Evolutionary conservation across 2,113 vertebrate genomes (phyloP).

Genomic region (Natator depressus): DNA sequence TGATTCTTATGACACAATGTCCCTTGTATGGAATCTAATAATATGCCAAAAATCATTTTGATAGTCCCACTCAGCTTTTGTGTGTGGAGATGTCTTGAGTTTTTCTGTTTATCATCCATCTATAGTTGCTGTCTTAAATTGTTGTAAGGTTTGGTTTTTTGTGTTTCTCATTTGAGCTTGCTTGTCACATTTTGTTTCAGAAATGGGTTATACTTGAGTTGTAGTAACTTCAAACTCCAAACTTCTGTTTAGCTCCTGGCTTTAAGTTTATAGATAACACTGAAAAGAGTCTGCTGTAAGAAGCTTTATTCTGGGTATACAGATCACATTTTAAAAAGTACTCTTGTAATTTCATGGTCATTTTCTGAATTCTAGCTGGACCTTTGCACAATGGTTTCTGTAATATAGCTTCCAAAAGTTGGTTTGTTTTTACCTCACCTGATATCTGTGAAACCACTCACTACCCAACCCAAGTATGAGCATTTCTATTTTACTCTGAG

Average conservation of each 20-base stretch:
- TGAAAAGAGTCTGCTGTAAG: fast-evolving
- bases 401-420: not conserved
- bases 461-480: not conserved
- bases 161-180: not conserved
- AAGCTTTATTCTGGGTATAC: not conserved
- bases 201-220: not conserved
- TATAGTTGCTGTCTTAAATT: not conserved
- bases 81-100: fast-evolving
- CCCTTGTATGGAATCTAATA: not conserved
- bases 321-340: not conserved
- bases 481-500: not conserved
- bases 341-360: not conserved
- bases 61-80: not conserved
- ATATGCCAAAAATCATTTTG: not conserved
- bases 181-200: not conserved
- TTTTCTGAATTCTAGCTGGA: not conserved
- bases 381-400: not conserved
- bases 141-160: not conserved
- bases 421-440: not conserved
- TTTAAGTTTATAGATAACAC: not conserved
- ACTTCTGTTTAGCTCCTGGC: not conserved
- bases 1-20: not conserved
- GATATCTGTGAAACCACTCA: not conserved
- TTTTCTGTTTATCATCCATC: not conserved
- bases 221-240: not conserved